phyloP scores from a whole-genome alignment of 2,797 vertebrate genomes.

The Rhabdomys pumilio region DNA sequence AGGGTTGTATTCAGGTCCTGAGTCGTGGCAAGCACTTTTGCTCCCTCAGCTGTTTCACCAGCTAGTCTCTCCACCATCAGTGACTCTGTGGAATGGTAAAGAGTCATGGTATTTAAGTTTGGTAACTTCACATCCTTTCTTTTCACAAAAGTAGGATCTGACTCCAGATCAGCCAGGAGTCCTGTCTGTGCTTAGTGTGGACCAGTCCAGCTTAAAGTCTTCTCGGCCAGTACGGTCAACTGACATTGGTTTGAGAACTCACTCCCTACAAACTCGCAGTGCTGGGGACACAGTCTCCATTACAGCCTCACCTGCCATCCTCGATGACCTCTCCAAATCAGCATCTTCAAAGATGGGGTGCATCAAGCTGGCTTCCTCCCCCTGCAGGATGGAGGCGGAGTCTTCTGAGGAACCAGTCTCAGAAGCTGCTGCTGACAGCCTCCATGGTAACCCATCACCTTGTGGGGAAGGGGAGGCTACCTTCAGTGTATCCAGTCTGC shows the following conservation, averaged over 20 bases:
- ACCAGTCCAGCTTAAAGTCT: constrained; percentile 57
- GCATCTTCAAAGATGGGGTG: constrained; percentile 50
- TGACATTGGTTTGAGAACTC: constrained; percentile 36
- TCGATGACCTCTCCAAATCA: constrained; percentile 41
- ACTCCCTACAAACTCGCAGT: constrained; percentile 33
- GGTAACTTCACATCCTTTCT: constrained; percentile 30
- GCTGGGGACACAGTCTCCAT: neutral
- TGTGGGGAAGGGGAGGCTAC: neutral
- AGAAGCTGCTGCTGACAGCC: constrained; percentile 78
- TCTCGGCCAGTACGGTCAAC: neutral
- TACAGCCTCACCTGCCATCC: neutral
- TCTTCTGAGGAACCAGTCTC: constrained; percentile 91
- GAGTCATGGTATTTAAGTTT: neutral
- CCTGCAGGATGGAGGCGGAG: constrained; percentile 86
- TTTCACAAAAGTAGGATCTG: constrained; percentile 30
- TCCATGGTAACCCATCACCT: constrained; percentile 86
- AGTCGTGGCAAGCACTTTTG: neutral
- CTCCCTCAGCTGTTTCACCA: no score
- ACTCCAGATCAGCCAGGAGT: constrained; percentile 10
- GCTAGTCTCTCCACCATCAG: neutral
- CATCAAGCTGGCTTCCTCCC: constrained; percentile 76
- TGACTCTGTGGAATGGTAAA: neutral
- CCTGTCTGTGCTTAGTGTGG: neutral
- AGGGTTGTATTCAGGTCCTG: neutral
- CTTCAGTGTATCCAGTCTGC: neutral